Conservation (phyloP, 2,888 invertebrate species). For the Leptogaster cylindrica region DNA sequence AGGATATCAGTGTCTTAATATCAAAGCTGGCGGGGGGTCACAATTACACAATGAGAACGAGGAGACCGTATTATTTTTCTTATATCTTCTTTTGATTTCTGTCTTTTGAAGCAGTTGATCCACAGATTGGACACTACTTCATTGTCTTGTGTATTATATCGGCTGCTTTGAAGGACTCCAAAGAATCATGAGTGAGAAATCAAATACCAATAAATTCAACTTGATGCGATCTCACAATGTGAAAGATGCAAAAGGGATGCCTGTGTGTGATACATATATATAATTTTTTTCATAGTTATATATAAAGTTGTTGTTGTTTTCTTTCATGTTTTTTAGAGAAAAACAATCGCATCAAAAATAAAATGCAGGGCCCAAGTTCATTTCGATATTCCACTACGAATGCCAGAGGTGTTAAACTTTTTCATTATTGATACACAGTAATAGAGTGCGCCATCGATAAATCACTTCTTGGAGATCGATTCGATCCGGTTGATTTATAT, state of each 20-base stretch:
- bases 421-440: constrained; percentile 33
- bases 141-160: constrained; percentile 14
- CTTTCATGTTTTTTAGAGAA: not conserved
- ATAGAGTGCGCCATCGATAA: constrained; percentile 38
- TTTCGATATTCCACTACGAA: not conserved
- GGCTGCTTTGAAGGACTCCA: constrained; percentile 17
- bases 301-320: no score
- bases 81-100: constrained; percentile 37
- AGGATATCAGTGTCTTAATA: constrained; percentile 23
- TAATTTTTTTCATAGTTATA: no score
- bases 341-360: constrained; percentile 30
- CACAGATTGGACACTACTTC: not conserved
- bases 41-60: constrained; percentile 29
- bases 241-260: not conserved
- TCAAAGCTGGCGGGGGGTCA: constrained; percentile 13
- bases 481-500: constrained; percentile 26
- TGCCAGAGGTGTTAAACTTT: constrained; percentile 37
- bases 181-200: constrained; percentile 25
- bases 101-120: constrained; percentile 21
- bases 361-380: no score
- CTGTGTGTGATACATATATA: no score
- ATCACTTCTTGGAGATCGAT: constrained; percentile 27
- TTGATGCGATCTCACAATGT: constrained; percentile 9
- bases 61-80: constrained; percentile 30
- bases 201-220: constrained; percentile 33